Evolutionary conservation across 2,113 vertebrate species (phyloP), one percentile per base, ranked within the genome.

Genomic region (Callipepla californica): DNA sequence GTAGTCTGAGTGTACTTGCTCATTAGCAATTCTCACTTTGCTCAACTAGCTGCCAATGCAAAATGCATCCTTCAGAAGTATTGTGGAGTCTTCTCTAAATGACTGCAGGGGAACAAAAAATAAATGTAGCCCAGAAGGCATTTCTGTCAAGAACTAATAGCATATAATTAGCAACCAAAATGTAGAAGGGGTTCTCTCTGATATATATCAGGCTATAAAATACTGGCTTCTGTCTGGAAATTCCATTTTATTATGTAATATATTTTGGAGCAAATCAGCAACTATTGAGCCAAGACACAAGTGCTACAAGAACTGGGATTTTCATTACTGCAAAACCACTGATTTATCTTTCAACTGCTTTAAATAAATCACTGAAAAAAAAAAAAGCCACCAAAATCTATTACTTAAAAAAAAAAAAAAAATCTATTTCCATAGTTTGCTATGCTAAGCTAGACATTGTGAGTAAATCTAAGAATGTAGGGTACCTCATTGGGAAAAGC

Each of bases 191-290:
- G 90, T 57, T 94, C 94, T 63, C 82, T 45, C 65, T 96, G 62
- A 92, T 95, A 76, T 76, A 91, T 51, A 95, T 91, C 65, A 92
- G 94, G 26, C 45, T 94, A 7, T 72, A 76, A 89, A 97, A 84
- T 82, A 66, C 61, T 95, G 90, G 94, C 53, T 95, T 92, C 81
- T 96, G 51, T 97, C 94, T 97, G 97, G 95, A 97, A 97, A 97
- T 90, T 95, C 76, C 58, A 97, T 96, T 97, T 96, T 90, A 96
- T 97, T 97, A 87, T 80, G 92, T 90, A 97, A 93, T 97, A 83
- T 66, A 95, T 95, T 96, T 97, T 94, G 89, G 80, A 95, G 38
- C 42, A 87, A 87, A 48, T 73, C 53, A 90, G 58, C 76, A 93
- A 83, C 50, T 80, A 40, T 20, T 73, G 36, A 96, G 96, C 93